Percentiles rank a stretch among this genome's conserved stretches.
Evolutionary conservation across 2,888 invertebrate species (phyloP).

Genomic region (Pachliopta kotzebuea): DNA sequence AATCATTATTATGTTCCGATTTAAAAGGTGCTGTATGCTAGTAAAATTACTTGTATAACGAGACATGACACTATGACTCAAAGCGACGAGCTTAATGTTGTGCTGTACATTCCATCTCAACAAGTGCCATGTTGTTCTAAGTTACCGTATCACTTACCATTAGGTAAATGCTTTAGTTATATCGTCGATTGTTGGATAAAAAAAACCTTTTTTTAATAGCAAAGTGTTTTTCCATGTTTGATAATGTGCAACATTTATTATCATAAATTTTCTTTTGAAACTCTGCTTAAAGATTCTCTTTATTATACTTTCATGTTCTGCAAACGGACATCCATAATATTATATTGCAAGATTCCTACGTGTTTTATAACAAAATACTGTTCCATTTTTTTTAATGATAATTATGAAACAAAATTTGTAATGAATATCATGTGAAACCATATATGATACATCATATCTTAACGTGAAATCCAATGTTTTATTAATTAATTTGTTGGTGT

Average conservation of each 20-base stretch:
- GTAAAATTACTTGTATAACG: too few species aligned
- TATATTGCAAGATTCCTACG: neutral
- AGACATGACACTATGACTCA: too few species aligned
- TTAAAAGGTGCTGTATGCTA: too few species aligned
- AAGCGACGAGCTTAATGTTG: too few species aligned
- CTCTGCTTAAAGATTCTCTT: conserved; percentile 5
- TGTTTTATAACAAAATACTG: neutral
- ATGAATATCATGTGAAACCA: neutral
- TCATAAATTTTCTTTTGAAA: conserved; percentile 1
- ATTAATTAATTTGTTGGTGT: neutral
- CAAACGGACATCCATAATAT: neutral
- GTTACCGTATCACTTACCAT: too few species aligned
- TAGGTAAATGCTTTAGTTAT: too few species aligned
- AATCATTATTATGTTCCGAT: too few species aligned
- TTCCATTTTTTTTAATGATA: neutral
- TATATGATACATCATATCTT: neutral
- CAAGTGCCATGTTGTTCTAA: too few species aligned
- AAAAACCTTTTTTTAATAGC: too few species aligned
- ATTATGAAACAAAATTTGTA: neutral
- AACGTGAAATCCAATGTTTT: neutral
- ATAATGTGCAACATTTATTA: neutral
- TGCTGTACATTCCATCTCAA: too few species aligned
- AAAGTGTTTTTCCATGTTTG: neutral
- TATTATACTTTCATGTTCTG: conserved; percentile 17
- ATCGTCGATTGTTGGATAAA: too few species aligned